phyloP scores from a whole-genome alignment of 2,113 vertebrate species.

The Gymnorhina tibicen region DNA sequence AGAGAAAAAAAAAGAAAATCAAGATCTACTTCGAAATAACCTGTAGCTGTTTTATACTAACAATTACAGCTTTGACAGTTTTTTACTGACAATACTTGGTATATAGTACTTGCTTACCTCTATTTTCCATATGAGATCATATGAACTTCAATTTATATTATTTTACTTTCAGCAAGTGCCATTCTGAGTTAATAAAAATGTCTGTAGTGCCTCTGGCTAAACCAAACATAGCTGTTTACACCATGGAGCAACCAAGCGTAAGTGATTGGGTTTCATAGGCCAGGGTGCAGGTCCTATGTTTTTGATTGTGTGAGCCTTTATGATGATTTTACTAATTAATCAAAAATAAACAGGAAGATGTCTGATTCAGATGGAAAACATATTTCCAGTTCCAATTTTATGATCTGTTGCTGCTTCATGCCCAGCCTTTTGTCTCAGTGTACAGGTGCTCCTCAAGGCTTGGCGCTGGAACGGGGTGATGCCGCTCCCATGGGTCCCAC shows the following conservation, averaged over 20 bases:
- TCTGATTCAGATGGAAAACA: background rate
- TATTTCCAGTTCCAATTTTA: background rate
- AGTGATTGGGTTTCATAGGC: background rate
- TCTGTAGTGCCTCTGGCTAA: background rate
- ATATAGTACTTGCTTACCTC: background rate
- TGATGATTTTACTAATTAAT: background rate
- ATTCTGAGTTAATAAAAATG: background rate
- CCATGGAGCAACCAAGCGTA: background rate
- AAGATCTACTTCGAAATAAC: background rate
- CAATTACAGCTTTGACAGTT: background rate
- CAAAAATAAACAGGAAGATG: background rate
- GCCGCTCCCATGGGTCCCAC: background rate
- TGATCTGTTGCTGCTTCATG: background rate
- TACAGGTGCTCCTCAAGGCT: background rate
- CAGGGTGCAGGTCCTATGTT: background rate
- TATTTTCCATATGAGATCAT: background rate
- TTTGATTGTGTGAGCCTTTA: background rate
- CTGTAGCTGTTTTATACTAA: background rate
- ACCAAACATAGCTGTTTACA: background rate
- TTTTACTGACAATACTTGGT: background rate
- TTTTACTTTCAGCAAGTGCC: background rate
- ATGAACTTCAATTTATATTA: background rate
- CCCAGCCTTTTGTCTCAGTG: background rate
- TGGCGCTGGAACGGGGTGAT: background rate
- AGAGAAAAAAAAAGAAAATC: background rate